Evolutionary conservation across 2,888 invertebrate genomes (phyloP).

Genomic region (Cephus pygmeus): DNA sequence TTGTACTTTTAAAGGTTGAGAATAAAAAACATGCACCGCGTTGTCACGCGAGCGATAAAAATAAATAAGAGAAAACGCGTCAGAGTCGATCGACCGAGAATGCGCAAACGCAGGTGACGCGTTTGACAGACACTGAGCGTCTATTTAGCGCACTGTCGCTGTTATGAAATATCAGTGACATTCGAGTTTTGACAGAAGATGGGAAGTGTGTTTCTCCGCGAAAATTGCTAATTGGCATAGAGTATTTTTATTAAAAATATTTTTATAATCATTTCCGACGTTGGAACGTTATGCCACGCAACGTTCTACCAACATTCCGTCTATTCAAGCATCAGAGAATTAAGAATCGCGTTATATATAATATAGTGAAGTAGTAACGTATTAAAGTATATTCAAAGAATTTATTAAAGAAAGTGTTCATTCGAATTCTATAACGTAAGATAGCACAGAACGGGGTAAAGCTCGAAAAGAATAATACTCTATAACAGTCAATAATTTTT

Average conservation of each 20-base stretch:
- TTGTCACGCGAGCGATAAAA: background rate
- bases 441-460: background rate
- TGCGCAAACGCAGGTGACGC: slow-evolving; percentile 39
- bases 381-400: background rate
- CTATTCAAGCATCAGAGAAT: slow-evolving; percentile 54
- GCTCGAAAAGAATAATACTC: background rate
- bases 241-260: background rate
- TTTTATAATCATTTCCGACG: background rate
- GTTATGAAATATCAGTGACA: slow-evolving; percentile 43
- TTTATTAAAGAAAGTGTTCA: background rate
- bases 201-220: slow-evolving; percentile 27
- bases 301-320: slow-evolving; percentile 42
- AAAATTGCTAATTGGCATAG: background rate
- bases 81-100: background rate
- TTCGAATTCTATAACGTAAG: background rate
- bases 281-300: slow-evolving; percentile 50
- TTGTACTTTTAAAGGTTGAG: background rate
- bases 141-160: slow-evolving; percentile 42
- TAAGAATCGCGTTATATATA: slow-evolving; percentile 38
- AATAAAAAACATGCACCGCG: background rate
- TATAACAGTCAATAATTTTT: background rate
- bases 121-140: slow-evolving; percentile 31
- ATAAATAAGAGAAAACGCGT: slow-evolving; percentile 10
- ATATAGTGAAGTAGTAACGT: slow-evolving; percentile 8
- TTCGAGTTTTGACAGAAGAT: slow-evolving; percentile 39